phyloP scores from a whole-genome alignment of 2,888 invertebrate genomes.

The Theretra japonica region DNA sequence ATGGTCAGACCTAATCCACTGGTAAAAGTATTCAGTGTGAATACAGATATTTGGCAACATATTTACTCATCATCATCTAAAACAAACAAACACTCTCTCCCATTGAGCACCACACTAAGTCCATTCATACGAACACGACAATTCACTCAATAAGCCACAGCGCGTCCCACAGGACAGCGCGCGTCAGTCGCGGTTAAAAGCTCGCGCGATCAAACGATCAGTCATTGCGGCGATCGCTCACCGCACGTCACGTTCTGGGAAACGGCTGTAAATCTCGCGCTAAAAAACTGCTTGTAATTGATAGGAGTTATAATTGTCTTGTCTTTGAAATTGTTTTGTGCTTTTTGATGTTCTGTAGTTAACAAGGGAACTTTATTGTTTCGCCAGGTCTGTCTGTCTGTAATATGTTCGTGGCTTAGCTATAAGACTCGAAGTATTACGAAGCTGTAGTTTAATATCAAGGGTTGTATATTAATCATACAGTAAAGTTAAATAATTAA shows the following conservation, averaged over 20 bases:
- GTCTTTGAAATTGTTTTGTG: too few relatives aligned
- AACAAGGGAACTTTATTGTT: too few relatives aligned
- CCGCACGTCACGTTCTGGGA: conserved; percentile 29
- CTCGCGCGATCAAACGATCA: conserved; percentile 25
- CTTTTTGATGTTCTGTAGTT: too few relatives aligned
- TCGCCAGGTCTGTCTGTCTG: too few relatives aligned
- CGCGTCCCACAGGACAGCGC: not conserved
- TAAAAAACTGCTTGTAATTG: conserved; percentile 27
- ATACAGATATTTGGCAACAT: not conserved
- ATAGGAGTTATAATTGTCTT: conserved; percentile 12
- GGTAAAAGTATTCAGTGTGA: too few relatives aligned
- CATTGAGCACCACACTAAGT: not conserved
- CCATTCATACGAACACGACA: not conserved
- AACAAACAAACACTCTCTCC: not conserved
- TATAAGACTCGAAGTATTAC: too few relatives aligned
- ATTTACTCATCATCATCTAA: not conserved
- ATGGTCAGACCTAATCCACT: too few relatives aligned
- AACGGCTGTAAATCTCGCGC: conserved; percentile 28
- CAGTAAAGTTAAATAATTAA: too few relatives aligned
- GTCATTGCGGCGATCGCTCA: conserved; percentile 26
- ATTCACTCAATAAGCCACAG: not conserved
- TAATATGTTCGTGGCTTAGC: too few relatives aligned
- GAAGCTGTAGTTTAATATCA: too few relatives aligned
- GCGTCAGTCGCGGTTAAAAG: conserved; percentile 17
- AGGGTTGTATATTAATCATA: too few relatives aligned